phyloP scores from a whole-genome alignment of 2,888 invertebrate genomes.

The Nymphalis c-album region DNA sequence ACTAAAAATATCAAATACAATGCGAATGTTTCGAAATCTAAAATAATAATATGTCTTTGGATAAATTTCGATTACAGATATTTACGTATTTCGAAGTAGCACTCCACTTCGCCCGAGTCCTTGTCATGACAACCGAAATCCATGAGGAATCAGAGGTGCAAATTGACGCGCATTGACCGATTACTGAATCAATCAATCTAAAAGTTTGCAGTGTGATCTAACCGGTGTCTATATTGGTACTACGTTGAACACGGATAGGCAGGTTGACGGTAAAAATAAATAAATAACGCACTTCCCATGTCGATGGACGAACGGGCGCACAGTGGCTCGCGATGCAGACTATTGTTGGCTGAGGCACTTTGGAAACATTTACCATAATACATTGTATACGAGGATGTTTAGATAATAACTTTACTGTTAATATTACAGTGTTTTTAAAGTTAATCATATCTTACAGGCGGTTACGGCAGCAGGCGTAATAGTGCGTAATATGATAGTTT shows the following conservation, averaged over 20 bases:
- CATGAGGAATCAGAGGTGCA: constrained; percentile 68
- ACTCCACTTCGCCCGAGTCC: constrained; percentile 85
- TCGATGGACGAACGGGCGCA: constrained; percentile 63
- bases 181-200: constrained; percentile 52
- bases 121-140: constrained; percentile 85
- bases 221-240: constrained; percentile 70
- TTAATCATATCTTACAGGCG: constrained; percentile 23
- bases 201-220: constrained; percentile 64
- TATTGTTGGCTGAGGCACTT: constrained; percentile 66
- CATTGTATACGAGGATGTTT: constrained; percentile 70
- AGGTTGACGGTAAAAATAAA: constrained; percentile 68
- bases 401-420: constrained; percentile 56
- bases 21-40: constrained; percentile 54
- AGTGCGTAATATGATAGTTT: not conserved
- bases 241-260: constrained; percentile 64
- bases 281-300: constrained; percentile 78
- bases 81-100: constrained; percentile 86
- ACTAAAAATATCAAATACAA: constrained; percentile 81
- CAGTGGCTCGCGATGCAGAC: constrained; percentile 61
- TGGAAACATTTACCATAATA: constrained; percentile 52
- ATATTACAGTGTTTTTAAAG: constrained; percentile 49
- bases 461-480: constrained; percentile 18
- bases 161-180: constrained; percentile 60
- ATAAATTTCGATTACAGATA: constrained; percentile 65
- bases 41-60: constrained; percentile 66